These are phyloP conservation scores for Anguilla megastoma DNA, from an alignment of 2,797 vertebrate species.

Conservation along the genomic window DNA sequence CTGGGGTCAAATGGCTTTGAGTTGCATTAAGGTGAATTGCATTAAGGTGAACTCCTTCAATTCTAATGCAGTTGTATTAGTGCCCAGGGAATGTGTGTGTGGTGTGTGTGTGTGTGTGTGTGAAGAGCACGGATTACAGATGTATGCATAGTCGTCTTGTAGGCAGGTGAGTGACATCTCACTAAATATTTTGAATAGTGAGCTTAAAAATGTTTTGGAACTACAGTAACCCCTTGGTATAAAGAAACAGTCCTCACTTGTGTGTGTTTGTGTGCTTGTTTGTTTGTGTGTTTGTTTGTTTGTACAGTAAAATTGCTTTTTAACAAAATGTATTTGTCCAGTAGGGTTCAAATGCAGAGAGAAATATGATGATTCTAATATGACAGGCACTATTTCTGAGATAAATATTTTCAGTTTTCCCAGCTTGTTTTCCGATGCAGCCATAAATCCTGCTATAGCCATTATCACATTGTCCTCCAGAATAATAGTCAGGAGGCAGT, in stretches of 20 bases:
- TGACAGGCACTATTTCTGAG: not conserved
- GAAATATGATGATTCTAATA: not conserved
- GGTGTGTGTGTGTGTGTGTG: not conserved
- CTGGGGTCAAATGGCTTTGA: not conserved
- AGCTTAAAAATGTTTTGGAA: too few relatives aligned
- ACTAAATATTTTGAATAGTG: too few relatives aligned
- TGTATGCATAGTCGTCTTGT: not conserved
- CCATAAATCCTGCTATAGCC: not conserved
- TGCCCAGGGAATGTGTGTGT: not conserved
- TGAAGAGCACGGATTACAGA: not conserved
- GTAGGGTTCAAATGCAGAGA: not conserved
- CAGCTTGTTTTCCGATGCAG: not conserved
- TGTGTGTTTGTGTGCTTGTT: not conserved
- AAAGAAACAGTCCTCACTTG: too few relatives aligned
- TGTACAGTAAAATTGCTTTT: too few relatives aligned
- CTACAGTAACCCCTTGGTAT: too few relatives aligned
- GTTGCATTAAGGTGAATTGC: not conserved
- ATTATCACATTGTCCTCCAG: constrained; percentile 20
- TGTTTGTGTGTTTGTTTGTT: not conserved
- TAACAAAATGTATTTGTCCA: too few relatives aligned
- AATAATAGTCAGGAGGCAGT: constrained; percentile 12
- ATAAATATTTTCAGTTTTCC: too few relatives aligned
- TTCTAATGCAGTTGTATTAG: not conserved
- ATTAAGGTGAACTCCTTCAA: not conserved
- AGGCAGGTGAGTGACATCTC: not conserved